Base-by-base conservation (phyloP, 2,888 invertebrate species). In the Dioctria rufipes region DNA sequence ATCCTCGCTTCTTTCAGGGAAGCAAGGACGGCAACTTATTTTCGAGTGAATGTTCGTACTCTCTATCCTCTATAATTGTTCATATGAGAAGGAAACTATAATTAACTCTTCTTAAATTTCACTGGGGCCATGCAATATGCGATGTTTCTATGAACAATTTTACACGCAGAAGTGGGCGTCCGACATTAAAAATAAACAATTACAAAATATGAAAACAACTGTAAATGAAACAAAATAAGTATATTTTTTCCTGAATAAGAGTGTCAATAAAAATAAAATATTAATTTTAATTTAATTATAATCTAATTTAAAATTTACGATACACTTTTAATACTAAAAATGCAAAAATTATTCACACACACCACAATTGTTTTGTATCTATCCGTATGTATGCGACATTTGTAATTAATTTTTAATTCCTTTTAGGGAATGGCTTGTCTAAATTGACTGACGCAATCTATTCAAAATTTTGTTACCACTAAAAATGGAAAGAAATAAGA, bases 281-380 rank as follows among this genome's bases (percentile, higher is more conserved):
- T 46, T 43, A 67, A 46, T 25, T 49, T 67, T 67, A 25, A 25
- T 25, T 25, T 25, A 43, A 67, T n/a, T 8, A 67, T 46, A 46
- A 46, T 46, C 46, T 46, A 6, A 46, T 46, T 40, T 13, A 13
- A 67, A 43, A 49, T 8, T 46, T 67, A 67, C 25, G 67, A 67
- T 43, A 25, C 67, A 46, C 67, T 13, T 43, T 43, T 67, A 67
- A 46, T 13, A 46, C 71, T 71, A 71, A 39, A 71, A 71, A 71
- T 71, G 71, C 71, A 71, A 42, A 75, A 75, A 60, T 8, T 75
- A 13, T 75, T 75, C 75, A 75, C 60, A 25, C 25, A 43, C 61
- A 75, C 75, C 60, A 60, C 58, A 75, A 75, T 75, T 75, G 6
- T 11, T 60, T 43, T 54, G 51, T 51, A 71, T 54, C 5, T 46